phyloP scores from a whole-genome alignment of 2,888 invertebrate species.

The Neocrepidodera transversa region DNA sequence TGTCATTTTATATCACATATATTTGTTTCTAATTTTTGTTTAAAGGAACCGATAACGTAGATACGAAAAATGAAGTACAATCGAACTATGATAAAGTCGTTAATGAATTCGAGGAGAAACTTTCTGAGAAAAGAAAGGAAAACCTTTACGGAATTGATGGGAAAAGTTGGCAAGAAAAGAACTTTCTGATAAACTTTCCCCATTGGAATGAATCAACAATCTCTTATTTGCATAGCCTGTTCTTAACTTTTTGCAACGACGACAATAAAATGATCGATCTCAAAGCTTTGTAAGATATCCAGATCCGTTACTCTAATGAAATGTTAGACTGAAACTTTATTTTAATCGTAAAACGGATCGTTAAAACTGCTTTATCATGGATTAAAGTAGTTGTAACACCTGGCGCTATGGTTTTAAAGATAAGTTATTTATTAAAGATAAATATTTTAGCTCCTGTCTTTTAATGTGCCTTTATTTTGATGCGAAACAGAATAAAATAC shows the following conservation, averaged over 20 bases:
- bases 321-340: no score
- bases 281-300: conserved; percentile 43
- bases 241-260: conserved; percentile 66
- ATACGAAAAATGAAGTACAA: not conserved
- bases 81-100: conserved; percentile 29
- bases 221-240: conserved; percentile 66
- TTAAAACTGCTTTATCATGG: no score
- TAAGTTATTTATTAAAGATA: not conserved
- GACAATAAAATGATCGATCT: conserved; percentile 67
- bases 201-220: conserved; percentile 68
- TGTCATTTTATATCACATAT: no score
- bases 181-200: conserved; percentile 59
- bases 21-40: no score
- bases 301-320: no score
- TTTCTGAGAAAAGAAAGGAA: conserved; percentile 28
- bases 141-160: conserved; percentile 16
- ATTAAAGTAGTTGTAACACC: no score
- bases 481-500: conserved; percentile 61
- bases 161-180: conserved; percentile 24
- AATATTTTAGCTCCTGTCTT: conserved; percentile 28
- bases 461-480: conserved; percentile 66
- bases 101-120: conserved; percentile 29
- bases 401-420: no score
- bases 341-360: no score
- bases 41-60: not conserved